Percentiles rank a stretch among this genome's conserved stretches.
Evolutionary conservation across 2,113 vertebrate species (phyloP).

Genomic region (Gallinago media): DNA sequence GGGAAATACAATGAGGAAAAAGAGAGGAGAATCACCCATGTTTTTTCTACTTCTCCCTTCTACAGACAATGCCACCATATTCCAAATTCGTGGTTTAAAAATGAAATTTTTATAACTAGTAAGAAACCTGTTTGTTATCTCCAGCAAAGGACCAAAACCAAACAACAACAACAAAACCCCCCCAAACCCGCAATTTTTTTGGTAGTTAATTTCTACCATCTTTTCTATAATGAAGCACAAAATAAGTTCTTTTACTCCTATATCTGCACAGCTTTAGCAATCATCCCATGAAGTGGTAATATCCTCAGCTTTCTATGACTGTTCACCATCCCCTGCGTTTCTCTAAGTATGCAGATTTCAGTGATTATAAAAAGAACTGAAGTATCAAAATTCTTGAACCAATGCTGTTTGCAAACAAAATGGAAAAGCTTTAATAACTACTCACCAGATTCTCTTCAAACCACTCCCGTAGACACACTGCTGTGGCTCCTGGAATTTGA

Average conservation of each 20-base stretch:
- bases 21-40: not conserved
- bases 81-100: not conserved
- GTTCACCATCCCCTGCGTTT: not conserved
- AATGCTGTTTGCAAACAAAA: not conserved
- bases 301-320: not conserved
- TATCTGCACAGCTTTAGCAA: not conserved
- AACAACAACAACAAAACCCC: accelerated
- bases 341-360: not conserved
- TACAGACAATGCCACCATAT: not conserved
- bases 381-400: not conserved
- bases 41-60: not conserved
- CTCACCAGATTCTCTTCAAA: constrained; percentile 84
- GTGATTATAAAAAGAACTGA: not conserved
- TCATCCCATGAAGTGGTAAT: not conserved
- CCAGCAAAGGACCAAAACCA: not conserved
- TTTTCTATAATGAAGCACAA: not conserved
- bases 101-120: not conserved
- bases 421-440: not conserved
- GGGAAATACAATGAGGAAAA: not conserved
- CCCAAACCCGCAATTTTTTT: not conserved
- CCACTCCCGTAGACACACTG: constrained; percentile 80
- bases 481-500: constrained; percentile 82
- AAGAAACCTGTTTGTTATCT: not conserved
- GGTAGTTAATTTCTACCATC: not conserved
- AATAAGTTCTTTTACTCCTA: not conserved